Evolutionary conservation across 2,797 vertebrate genomes (phyloP).

Genomic region (Phataginus tricuspis): DNA sequence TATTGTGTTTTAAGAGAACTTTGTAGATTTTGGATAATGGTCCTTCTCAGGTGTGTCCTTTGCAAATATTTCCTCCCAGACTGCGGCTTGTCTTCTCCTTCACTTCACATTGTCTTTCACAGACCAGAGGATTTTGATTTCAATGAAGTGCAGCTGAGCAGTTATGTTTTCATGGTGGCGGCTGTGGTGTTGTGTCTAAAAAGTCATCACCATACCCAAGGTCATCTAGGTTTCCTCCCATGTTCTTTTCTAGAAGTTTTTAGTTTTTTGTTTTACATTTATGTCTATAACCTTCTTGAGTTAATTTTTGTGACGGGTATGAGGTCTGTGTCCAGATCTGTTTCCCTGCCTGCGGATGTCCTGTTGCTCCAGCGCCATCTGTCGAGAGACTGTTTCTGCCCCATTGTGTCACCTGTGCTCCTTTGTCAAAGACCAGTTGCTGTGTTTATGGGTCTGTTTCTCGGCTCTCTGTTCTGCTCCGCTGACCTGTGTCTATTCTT

Average conservation of each 20-base stretch:
- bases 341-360: not conserved
- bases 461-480: not conserved
- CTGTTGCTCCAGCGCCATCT: not conserved
- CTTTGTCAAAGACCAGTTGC: not conserved
- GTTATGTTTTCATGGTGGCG: too few species aligned
- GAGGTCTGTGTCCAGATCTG: not conserved
- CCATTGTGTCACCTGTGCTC: not conserved
- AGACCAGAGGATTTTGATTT: not conserved
- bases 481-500: not conserved
- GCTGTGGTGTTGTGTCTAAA: not conserved
- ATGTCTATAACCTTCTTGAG: not conserved
- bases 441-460: not conserved
- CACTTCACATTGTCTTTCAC: not conserved
- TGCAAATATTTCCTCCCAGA: not conserved
- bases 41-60: not conserved
- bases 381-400: not conserved
- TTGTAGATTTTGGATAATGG: not conserved
- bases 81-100: not conserved
- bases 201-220: not conserved
- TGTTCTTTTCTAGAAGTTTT: not conserved
- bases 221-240: too few species aligned
- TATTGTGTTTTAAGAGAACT: not conserved
- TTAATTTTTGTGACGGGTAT: not conserved
- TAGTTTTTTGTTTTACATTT: not conserved
- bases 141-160: not conserved